Base-by-base conservation (phyloP, 1,140 invertebrate species). In the Platorchestia sp. region DNA sequence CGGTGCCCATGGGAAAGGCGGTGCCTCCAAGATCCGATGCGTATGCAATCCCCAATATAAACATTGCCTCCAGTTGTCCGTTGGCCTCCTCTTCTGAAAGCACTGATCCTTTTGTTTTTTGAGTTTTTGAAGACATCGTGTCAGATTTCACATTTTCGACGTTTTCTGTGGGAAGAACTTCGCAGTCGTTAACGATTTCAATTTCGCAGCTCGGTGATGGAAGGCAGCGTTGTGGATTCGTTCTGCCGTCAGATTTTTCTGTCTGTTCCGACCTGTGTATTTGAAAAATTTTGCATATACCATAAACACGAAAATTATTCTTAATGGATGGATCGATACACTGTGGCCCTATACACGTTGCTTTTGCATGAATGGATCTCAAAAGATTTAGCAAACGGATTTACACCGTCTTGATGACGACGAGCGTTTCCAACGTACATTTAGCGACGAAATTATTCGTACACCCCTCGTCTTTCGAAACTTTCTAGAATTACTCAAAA, bases 21-120 rank as follows among this genome's bases (percentile, higher is more conserved):
- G 97, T 97, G 16, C 97, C 97, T 87, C 97, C 97, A 53, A 97
- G 97, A 95, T 97, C 97, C 3, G 97, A 97, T 19, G 97, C 96
- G 95, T 97, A 97, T n/a, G 96, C 96, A 22, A 51, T 95, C 44
- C 87, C 87, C 40, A 95, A 47, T 40, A 93, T 51, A 51, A 86
- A 93, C 95, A 95, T 95, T 10, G 90, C 45, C 14, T 45, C 45
- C 86, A 93, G n/a, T 40, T 40, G 45, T 19, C 90, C 86, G 41
- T 42, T 43, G 7, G 47, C n/a, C 0, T 90, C 6, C 42, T 95
- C 86, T 44, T 45, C 42, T 40, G 95, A 45, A n/a, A n/a, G n/a
- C 10, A 45, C 44, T 41, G 51, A 45, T 36, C 45, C 36, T 45
- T 95, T 59, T 22, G 16, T 95, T 43, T 95, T 44, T 43, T 22